These are phyloP conservation scores for Gymnoscelis rufifasciata DNA, from an alignment of 2,888 invertebrate genomes.

Conservation along the genomic window DNA sequence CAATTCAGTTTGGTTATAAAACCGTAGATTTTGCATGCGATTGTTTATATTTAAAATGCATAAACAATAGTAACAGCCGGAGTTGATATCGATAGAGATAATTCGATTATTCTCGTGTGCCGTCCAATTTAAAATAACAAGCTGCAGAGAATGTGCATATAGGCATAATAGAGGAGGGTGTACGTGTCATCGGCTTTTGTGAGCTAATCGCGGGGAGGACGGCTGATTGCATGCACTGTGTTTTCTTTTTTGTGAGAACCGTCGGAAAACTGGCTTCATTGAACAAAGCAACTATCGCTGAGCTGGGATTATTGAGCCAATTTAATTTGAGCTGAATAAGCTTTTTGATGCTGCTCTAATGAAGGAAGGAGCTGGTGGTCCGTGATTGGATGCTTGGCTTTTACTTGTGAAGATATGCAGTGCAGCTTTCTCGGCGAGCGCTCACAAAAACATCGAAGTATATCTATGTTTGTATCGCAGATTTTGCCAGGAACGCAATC, in stretches of 20 bases:
- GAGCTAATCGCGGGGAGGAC: conserved; percentile 60
- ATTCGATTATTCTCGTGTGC: conserved; percentile 40
- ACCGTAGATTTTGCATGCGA: conserved; percentile 4
- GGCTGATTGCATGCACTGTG: conserved; percentile 63
- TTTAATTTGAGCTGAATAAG: conserved; percentile 61
- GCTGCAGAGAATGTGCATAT: conserved; percentile 47
- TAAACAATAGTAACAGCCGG: conserved; percentile 27
- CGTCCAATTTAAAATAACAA: conserved; percentile 69
- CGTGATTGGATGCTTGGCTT: conserved; percentile 37
- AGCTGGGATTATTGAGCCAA: conserved; percentile 64
- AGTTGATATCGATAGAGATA: conserved; percentile 36
- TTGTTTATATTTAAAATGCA: conserved; percentile 16
- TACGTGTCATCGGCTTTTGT: conserved; percentile 62
- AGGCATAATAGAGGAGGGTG: conserved; percentile 53
- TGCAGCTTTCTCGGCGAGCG: neutral
- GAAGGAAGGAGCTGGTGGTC: conserved; percentile 39
- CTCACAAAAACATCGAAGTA: neutral
- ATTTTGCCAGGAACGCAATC: no score
- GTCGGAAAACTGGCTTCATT: conserved; percentile 57
- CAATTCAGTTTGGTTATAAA: conserved; percentile 16
- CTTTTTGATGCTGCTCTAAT: conserved; percentile 52
- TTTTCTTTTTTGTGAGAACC: conserved; percentile 49
- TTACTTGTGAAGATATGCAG: conserved; percentile 11
- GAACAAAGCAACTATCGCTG: conserved; percentile 64
- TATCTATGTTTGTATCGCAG: no score